phyloP scores from a whole-genome alignment of 2,113 vertebrate species.

The Myanophis thanlyinensis region DNA sequence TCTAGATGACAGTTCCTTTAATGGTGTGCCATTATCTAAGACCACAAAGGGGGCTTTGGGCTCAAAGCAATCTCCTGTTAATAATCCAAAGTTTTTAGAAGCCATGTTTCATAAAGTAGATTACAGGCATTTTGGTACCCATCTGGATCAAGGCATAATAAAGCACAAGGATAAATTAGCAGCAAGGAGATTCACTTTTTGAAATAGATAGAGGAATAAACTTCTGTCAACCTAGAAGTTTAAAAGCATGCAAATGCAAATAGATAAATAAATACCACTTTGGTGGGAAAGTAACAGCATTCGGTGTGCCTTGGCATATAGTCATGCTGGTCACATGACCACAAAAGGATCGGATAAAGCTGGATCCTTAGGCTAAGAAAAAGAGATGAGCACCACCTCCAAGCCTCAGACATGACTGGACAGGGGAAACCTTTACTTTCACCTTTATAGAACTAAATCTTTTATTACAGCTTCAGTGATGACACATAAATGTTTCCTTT shows the following conservation, averaged over 20 bases:
- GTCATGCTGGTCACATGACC: too few species aligned
- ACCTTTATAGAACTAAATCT: background rate
- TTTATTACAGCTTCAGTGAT: background rate
- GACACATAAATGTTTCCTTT: background rate
- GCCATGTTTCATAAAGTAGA: background rate
- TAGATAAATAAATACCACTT: too few species aligned
- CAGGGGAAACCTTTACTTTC: too few species aligned
- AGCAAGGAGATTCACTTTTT: background rate
- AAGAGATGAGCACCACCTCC: too few species aligned
- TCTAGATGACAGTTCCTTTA: conserved; percentile 5
- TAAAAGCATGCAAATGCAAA: too few species aligned
- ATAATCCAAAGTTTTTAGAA: background rate
- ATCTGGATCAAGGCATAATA: background rate
- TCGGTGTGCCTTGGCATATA: too few species aligned
- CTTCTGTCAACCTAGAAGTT: too few species aligned
- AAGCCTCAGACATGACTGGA: too few species aligned
- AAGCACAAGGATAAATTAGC: background rate
- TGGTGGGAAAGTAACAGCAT: too few species aligned
- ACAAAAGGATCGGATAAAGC: too few species aligned
- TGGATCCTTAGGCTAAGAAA: too few species aligned
- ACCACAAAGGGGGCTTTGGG: background rate
- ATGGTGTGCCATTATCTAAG: background rate
- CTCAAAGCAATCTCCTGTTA: conserved; percentile 8
- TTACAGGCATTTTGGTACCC: background rate
- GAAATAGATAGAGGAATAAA: background rate